These are phyloP conservation scores for Drosophila virilis DNA, from an alignment of 1,140 invertebrate species.

Conservation along the genomic window DNA sequence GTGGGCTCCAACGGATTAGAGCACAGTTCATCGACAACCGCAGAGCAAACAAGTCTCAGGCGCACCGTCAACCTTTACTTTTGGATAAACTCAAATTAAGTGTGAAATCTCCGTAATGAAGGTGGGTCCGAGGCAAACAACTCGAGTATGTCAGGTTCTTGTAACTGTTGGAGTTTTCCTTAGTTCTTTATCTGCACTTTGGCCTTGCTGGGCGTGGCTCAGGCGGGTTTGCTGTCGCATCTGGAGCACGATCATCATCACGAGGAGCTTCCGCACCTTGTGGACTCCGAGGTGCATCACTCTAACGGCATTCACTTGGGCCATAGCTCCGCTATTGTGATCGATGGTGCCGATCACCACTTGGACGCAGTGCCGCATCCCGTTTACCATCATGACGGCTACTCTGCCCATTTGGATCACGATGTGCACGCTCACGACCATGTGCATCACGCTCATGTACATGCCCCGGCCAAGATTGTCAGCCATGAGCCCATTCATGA, in stretches of 20 bases:
- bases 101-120: slow-evolving; percentile 81
- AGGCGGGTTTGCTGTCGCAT: slow-evolving; percentile 74
- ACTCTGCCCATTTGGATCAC: slow-evolving; percentile 45
- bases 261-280: slow-evolving; percentile 54
- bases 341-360: slow-evolving; percentile 58
- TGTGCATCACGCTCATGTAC: slow-evolving; percentile 54
- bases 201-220: slow-evolving; percentile 65
- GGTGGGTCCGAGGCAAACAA: slow-evolving; percentile 41
- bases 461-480: slow-evolving; percentile 60
- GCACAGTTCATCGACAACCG: slow-evolving; percentile 72
- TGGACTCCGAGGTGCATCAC: slow-evolving; percentile 69
- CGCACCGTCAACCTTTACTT: slow-evolving; percentile 48
- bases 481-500: slow-evolving; percentile 71
- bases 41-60: slow-evolving; percentile 41
- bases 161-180: neutral
- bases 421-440: slow-evolving; percentile 54
- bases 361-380: slow-evolving; percentile 54
- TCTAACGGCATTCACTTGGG: slow-evolving; percentile 70
- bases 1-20: slow-evolving; percentile 21
- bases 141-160: too few relatives aligned
- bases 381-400: slow-evolving; percentile 68
- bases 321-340: slow-evolving; percentile 65
- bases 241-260: slow-evolving; percentile 57
- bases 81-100: slow-evolving; percentile 71
- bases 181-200: slow-evolving; percentile 75